Percentiles rank a stretch among this genome's conserved stretches.
Evolutionary conservation across 2,113 vertebrate species (phyloP).

Genomic region (Xenotilapia caudafasciata): DNA sequence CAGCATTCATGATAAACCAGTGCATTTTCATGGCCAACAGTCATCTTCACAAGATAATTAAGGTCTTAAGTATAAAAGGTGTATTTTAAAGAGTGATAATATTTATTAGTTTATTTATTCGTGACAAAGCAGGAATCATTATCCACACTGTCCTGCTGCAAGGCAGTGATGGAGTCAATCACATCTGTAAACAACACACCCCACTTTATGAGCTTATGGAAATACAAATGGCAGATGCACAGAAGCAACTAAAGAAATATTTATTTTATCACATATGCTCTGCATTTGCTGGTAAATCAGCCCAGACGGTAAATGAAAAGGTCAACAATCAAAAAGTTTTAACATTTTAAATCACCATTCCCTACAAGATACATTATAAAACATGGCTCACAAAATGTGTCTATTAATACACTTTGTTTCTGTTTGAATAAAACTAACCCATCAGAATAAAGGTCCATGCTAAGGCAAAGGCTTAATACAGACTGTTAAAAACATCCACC

Average conservation of each 20-base stretch:
- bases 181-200: slow-evolving; percentile 29
- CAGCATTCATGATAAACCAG: slow-evolving; percentile 30
- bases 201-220: slow-evolving; percentile 1
- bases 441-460: slow-evolving; percentile 18
- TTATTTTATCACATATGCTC: slow-evolving; percentile 13
- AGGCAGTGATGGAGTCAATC: background rate
- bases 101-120: background rate
- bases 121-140: background rate
- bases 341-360: background rate
- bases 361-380: slow-evolving; percentile 32
- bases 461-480: background rate
- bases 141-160: background rate
- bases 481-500: background rate
- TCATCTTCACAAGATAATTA: background rate
- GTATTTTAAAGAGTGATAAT: background rate
- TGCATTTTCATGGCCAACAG: slow-evolving; percentile 65
- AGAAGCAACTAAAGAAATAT: slow-evolving; percentile 10
- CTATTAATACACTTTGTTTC: background rate
- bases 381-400: slow-evolving; percentile 23
- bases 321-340: background rate
- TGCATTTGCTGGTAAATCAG: background rate
- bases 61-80: background rate
- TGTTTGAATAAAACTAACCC: background rate
- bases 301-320: background rate
- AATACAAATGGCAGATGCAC: slow-evolving; percentile 21